These are phyloP conservation scores for Altica lythri DNA, from an alignment of 2,888 invertebrate genomes.

Conservation along the genomic window DNA sequence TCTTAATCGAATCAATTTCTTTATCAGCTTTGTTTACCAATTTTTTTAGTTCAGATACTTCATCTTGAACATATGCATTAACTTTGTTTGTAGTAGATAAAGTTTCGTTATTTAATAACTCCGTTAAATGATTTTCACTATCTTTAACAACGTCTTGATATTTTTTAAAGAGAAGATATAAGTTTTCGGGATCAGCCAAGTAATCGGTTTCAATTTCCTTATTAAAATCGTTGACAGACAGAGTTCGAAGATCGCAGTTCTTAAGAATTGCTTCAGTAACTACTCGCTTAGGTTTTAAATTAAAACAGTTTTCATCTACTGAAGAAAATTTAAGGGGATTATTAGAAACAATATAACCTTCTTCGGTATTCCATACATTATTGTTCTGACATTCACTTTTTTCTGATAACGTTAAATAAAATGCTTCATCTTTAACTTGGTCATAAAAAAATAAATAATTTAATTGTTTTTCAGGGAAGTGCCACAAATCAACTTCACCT, in stretches of 20 bases:
- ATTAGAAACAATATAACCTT: constrained; percentile 19
- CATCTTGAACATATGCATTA: background rate
- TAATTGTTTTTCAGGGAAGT: constrained; percentile 7
- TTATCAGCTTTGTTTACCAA: background rate
- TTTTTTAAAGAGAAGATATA: constrained; percentile 13
- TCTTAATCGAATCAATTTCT: background rate
- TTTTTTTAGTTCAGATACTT: background rate
- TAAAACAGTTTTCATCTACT: constrained; percentile 1
- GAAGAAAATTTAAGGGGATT: constrained; percentile 1
- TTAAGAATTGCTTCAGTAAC: constrained; percentile 19
- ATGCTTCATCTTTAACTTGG: constrained; percentile 8
- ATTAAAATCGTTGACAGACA: constrained; percentile 9
- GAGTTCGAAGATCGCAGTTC: constrained; percentile 20
- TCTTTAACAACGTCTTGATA: constrained; percentile 16
- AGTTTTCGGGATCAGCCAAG: constrained; percentile 11
- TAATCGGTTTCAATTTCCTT: constrained; percentile 6
- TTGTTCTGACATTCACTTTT: constrained; percentile 17
- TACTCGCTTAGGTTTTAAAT: constrained; percentile 6
- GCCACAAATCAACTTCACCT: constrained; percentile 26
- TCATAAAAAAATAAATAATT: constrained; percentile 21
- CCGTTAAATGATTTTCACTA: constrained; percentile 2
- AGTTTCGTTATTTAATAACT: constrained; percentile 5
- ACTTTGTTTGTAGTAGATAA: background rate
- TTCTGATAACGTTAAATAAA: constrained; percentile 10
- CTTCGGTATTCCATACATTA: constrained; percentile 19